These are phyloP conservation scores for Aphidoletes aphidimyza DNA, from an alignment of 2,888 invertebrate species.

Conservation along the genomic window DNA sequence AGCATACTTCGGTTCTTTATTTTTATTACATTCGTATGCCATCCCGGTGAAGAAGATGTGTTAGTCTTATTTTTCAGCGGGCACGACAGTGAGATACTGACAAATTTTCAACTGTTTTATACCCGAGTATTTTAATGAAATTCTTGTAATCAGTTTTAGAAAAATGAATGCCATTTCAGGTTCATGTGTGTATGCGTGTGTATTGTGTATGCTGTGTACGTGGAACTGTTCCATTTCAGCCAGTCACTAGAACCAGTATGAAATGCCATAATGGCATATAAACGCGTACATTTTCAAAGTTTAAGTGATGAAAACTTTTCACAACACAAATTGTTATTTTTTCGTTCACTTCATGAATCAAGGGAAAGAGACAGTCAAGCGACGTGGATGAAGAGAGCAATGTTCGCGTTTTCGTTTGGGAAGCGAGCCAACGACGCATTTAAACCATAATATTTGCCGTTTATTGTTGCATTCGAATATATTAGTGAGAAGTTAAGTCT, in stretches of 20 bases:
- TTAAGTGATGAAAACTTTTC: slow-evolving; percentile 38
- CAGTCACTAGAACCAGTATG: not conserved
- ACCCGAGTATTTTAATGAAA: slow-evolving; percentile 24
- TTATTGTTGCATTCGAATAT: slow-evolving; percentile 49
- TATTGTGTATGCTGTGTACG: too few relatives aligned
- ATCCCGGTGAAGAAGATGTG: not conserved
- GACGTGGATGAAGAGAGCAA: not conserved
- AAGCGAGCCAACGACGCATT: not conserved
- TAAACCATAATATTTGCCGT: slow-evolving; percentile 37
- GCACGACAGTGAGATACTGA: not conserved
- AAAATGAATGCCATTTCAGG: slow-evolving; percentile 3
- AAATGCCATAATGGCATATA: not conserved
- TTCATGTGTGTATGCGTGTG: not conserved
- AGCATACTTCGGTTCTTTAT: slow-evolving; percentile 8
- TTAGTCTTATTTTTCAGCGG: too few relatives aligned
- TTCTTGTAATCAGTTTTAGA: slow-evolving; percentile 45
- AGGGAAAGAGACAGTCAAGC: not conserved
- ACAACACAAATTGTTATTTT: slow-evolving; percentile 47
- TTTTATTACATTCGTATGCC: not conserved
- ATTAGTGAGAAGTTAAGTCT: slow-evolving; percentile 43
- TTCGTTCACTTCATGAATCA: not conserved
- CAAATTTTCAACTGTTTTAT: slow-evolving; percentile 29
- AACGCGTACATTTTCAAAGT: slow-evolving; percentile 35
- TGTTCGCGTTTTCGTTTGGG: not conserved
- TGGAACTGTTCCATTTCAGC: not conserved